Conservation (phyloP, 2,888 invertebrate genomes). For the Carabus problematicus region DNA sequence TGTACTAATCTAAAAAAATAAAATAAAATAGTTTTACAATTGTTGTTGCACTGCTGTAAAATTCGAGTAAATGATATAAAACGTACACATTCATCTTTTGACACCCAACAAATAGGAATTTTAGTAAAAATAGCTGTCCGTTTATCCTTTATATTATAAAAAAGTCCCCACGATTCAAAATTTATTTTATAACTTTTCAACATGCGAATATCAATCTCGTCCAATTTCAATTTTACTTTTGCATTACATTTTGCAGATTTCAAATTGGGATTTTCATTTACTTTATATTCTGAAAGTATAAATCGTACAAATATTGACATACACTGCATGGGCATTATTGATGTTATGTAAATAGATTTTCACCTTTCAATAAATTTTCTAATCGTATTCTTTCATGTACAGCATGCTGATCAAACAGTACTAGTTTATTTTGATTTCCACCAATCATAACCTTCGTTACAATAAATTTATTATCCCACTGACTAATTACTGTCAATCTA, state of each 20-base stretch:
- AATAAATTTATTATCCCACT: conserved; percentile 79
- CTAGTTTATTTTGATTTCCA: conserved; percentile 61
- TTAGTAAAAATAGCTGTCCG: conserved; percentile 60
- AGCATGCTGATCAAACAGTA: conserved; percentile 88
- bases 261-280: conserved; percentile 25
- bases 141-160: conserved; percentile 59
- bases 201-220: conserved; percentile 62
- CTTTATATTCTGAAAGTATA: conserved; percentile 43
- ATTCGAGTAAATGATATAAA: neutral
- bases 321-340: neutral
- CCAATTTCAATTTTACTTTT: conserved; percentile 40
- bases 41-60: too few relatives aligned
- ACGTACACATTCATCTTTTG: conserved; percentile 63
- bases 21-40: too few relatives aligned
- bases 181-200: conserved; percentile 64
- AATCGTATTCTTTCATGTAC: conserved; percentile 83
- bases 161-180: conserved; percentile 67
- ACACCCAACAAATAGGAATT: conserved; percentile 70
- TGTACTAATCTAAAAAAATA: neutral
- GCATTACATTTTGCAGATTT: conserved; percentile 30
- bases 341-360: conserved; percentile 1
- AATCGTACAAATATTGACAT: neutral
- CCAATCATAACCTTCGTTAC: conserved; percentile 57
- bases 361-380: conserved; percentile 72
- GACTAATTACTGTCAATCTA: conserved; percentile 67